A percentile compares a stretch with the other conserved stretches of the same genome.
phyloP scores from a whole-genome alignment of 1,140 invertebrate genomes.

The Brachionus rubens region DNA sequence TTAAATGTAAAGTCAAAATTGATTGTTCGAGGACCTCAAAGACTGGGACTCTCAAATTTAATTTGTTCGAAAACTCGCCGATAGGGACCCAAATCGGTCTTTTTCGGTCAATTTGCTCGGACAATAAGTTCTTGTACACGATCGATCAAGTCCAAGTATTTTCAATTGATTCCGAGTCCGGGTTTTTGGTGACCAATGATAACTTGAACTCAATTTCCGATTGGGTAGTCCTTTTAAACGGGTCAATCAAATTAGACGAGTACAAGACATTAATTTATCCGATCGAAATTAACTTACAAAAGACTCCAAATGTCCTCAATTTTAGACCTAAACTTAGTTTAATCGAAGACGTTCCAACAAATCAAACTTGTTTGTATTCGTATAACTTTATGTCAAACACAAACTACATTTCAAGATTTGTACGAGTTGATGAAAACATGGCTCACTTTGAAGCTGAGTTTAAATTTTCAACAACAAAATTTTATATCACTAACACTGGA shows the following conservation, averaged over 20 bases:
- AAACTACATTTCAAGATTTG: too few species aligned
- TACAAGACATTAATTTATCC: not conserved
- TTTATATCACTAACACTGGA: conserved; percentile 20
- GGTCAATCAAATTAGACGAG: not conserved
- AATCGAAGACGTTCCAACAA: not conserved
- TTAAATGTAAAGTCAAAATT: not conserved
- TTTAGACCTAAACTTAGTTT: not conserved
- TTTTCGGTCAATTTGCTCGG: not conserved
- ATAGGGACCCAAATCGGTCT: not conserved
- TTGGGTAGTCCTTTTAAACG: too few species aligned
- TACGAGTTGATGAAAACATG: conserved; percentile 8
- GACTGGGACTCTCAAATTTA: not conserved
- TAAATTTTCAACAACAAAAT: not conserved
- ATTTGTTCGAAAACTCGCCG: conserved; percentile 5
- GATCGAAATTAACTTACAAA: not conserved
- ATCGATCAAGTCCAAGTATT: too few species aligned
- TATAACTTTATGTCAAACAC: too few species aligned
- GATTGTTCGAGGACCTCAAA: not conserved
- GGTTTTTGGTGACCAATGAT: too few species aligned
- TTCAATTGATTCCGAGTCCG: too few species aligned
- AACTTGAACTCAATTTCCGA: too few species aligned
- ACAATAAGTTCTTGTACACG: not conserved
- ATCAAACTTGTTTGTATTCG: too few species aligned
- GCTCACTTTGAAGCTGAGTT: conserved; percentile 39
- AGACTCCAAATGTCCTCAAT: not conserved